Evolutionary conservation across 2,113 vertebrate species (phyloP).

Genomic region (Bothrops jararaca): DNA sequence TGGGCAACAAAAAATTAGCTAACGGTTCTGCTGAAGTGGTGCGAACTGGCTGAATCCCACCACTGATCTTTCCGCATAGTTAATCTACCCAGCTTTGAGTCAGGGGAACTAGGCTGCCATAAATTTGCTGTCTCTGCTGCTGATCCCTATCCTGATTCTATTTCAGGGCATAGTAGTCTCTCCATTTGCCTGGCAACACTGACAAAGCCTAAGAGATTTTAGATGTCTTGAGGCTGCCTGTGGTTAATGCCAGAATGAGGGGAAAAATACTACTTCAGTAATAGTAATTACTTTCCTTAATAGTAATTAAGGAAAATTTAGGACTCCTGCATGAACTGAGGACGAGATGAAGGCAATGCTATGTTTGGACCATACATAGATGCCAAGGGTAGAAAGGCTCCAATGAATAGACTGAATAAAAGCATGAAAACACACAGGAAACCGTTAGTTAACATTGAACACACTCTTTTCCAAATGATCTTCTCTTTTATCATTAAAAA

Average conservation of each 20-base stretch:
- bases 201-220: background rate
- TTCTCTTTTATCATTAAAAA: background rate
- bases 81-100: background rate
- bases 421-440: background rate
- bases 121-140: background rate
- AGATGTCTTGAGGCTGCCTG: background rate
- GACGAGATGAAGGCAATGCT: background rate
- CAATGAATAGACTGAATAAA: background rate
- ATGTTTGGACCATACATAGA: background rate
- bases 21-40: too few species aligned
- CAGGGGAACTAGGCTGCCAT: background rate
- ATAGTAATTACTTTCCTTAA: background rate
- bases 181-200: background rate
- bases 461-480: background rate
- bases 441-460: background rate
- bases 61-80: background rate
- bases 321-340: background rate
- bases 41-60: too few species aligned
- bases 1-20: too few species aligned
- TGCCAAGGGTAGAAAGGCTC: background rate
- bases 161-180: background rate
- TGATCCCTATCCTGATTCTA: background rate
- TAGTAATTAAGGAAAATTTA: background rate
- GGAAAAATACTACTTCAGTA: background rate
- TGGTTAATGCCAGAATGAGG: background rate